Evolutionary conservation across 2,888 invertebrate genomes (phyloP).

Genomic region (Tachina fera): DNA sequence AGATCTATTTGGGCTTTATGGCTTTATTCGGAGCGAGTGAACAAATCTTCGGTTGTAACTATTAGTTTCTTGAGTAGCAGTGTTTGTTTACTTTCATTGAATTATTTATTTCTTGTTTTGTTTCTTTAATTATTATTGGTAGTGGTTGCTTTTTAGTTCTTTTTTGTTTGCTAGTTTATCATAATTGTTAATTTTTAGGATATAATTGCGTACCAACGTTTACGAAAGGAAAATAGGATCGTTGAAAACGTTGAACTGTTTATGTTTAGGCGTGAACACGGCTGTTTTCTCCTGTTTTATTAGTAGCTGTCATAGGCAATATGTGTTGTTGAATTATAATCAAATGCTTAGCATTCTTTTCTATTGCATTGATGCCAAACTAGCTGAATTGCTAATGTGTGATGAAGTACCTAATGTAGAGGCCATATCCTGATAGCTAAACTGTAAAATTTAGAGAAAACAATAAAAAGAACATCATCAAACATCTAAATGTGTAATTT

Average conservation of each 20-base stretch:
- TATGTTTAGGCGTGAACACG: conserved; percentile 62
- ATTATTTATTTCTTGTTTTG: conserved; percentile 27
- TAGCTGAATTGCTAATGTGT: conserved; percentile 85
- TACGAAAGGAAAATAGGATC: conserved; percentile 54
- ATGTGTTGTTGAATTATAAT: conserved; percentile 63
- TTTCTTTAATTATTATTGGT: conserved; percentile 56
- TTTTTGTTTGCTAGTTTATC: conserved; percentile 66
- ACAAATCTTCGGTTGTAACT: conserved; percentile 47
- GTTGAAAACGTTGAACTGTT: conserved; percentile 53
- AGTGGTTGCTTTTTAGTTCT: conserved; percentile 75
- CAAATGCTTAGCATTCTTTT: conserved; percentile 75
- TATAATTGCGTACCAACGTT: conserved; percentile 57
- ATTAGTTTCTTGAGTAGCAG: conserved; percentile 63
- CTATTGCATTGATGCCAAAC: conserved; percentile 83
- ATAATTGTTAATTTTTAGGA: conserved; percentile 61
- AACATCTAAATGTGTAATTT: background rate
- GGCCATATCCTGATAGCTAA: conserved; percentile 91
- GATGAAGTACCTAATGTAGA: conserved; percentile 87
- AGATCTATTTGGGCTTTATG: conserved; percentile 62
- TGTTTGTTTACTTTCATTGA: conserved; percentile 66
- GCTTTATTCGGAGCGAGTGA: conserved; percentile 54
- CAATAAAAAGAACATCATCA: background rate
- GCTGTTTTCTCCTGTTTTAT: conserved; percentile 56
- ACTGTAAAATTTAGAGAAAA: conserved; percentile 84
- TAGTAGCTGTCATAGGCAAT: conserved; percentile 68